Base-by-base conservation (phyloP, 37 sponge, comb jelly and placozoan species). In the Tethya wilhelma region DNA sequence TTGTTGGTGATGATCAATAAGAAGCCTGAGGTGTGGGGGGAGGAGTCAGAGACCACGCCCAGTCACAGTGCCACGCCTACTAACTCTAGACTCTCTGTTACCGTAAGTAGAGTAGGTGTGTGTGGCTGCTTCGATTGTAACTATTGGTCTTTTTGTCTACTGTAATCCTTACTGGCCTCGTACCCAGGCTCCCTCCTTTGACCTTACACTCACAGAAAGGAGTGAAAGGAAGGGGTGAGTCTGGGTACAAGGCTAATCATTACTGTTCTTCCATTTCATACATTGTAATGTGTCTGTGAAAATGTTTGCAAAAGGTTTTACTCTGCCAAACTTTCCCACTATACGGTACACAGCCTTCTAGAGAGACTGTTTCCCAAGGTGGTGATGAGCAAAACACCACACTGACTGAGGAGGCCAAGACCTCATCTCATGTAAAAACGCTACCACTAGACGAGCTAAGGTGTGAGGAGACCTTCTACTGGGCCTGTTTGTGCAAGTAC, bases 391-490 rank as follows among this genome's bases (percentile, higher is more conserved):
- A 26, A 19, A 49, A 14, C 53, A 49, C 53, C 14, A 9, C 53
- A 49, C 53, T 14, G 14, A 49, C 9, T 28, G 12, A 58, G 5
- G 26, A 4, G 12, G 23, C 59, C 59, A 4, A 28, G 28, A 4
- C 59, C 5, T 28, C 59, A 14, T 3, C 17, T 55, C 29, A 0
- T 30, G 28, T 11, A 2, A 82, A 53, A 44, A 19, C 56, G 49
- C 25, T 92, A 9, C 75, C 80, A 0, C 62, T 67, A n/a, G 75
- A 87, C 4, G 8, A 64, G 36, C 69, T 92, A 28, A 74, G 56
- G 30, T 83, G 59, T 45, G 94, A 86, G 33, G 70, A 86, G 26
- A 75, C 76, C n/a, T 90, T 93, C 59, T 93, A 79, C 74, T 93
- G 94, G 94, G 44, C 80, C 20, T 83, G 84, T 59, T 66, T 93